Conservation (phyloP, 2,797 vertebrate genomes). For the Oophaga sylvatica region DNA sequence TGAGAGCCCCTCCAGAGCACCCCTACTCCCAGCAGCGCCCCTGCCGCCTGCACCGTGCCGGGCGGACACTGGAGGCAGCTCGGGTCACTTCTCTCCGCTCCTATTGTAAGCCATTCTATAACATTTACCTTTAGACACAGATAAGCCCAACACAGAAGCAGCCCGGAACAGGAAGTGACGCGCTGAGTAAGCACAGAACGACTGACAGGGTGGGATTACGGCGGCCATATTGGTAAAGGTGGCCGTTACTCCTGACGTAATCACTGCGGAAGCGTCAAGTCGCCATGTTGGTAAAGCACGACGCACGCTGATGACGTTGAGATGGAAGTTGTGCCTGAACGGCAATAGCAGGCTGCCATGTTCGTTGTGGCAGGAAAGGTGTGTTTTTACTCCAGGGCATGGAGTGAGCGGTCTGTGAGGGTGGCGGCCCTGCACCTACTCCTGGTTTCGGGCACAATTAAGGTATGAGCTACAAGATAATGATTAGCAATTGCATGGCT, state of each 20-base stretch:
- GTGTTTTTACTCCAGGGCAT: not conserved
- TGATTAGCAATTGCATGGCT: too few relatives aligned
- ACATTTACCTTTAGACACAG: conserved; percentile 22
- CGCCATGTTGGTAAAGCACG: not conserved
- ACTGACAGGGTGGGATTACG: not conserved
- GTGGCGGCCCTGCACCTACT: too few relatives aligned
- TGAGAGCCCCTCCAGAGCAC: too few relatives aligned
- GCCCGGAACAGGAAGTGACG: conserved; percentile 27
- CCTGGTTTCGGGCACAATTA: too few relatives aligned
- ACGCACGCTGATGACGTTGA: not conserved
- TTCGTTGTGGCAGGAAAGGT: conserved; percentile 5
- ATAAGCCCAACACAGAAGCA: not conserved
- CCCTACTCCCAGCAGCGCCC: not conserved
- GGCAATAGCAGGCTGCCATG: not conserved
- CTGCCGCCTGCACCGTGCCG: not conserved
- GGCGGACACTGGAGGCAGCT: not conserved
- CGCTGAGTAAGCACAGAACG: not conserved
- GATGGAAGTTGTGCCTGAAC: not conserved
- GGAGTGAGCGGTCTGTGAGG: not conserved
- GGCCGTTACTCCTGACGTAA: not conserved
- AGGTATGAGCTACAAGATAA: too few relatives aligned
- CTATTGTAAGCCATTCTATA: not conserved
- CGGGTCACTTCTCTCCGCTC: not conserved
- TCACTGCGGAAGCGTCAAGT: too few relatives aligned
- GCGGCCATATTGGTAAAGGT: conserved; percentile 27